Conservation (phyloP, 2,113 vertebrate genomes). For the Noctilio leporinus region DNA sequence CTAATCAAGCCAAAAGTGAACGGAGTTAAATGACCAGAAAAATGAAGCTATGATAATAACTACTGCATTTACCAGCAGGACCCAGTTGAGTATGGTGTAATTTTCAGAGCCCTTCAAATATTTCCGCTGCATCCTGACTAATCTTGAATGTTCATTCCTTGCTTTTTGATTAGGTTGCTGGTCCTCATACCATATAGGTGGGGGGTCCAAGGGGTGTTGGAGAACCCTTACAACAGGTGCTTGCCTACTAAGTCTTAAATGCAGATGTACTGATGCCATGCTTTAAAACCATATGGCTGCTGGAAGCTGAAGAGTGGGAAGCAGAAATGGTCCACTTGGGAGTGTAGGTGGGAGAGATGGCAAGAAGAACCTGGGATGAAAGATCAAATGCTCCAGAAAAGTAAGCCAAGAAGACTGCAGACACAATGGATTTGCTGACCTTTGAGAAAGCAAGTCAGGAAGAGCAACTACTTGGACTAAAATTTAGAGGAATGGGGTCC, state of each 20-base stretch:
- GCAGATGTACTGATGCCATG: neutral
- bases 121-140: neutral
- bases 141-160: neutral
- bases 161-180: neutral
- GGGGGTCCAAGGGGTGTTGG: neutral
- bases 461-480: neutral
- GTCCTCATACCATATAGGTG: neutral
- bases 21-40: neutral
- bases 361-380: neutral
- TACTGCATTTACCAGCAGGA: neutral
- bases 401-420: neutral
- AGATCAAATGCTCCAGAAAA: neutral
- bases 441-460: neutral
- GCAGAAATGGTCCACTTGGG: neutral
- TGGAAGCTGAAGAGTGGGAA: neutral
- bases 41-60: neutral
- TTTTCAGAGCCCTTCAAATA: neutral
- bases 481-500: neutral
- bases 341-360: neutral
- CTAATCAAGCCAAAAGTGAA: neutral
- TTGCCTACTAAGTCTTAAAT: neutral
- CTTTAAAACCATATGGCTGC: neutral
- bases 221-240: neutral
- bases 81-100: neutral
- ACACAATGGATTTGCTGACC: neutral